phyloP scores from a whole-genome alignment of 1,140 invertebrate species.

The Caenorhabditis briggsae region DNA sequence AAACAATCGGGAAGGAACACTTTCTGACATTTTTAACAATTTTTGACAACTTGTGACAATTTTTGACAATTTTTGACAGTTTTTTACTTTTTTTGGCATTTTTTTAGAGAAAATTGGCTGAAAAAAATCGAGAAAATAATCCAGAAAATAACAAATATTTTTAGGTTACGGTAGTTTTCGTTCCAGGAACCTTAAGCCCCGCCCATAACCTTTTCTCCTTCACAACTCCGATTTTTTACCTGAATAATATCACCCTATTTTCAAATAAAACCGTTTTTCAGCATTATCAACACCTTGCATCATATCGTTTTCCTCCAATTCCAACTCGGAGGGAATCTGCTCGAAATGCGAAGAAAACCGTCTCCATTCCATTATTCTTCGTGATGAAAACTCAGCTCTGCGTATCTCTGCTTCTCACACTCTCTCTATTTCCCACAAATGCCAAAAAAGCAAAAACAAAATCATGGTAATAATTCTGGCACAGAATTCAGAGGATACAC shows the following conservation, averaged over 20 bases:
- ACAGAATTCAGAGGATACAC: neutral
- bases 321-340: conserved; percentile 42
- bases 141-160: too few species aligned
- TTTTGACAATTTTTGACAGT: too few species aligned
- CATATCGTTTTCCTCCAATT: neutral
- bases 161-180: too few species aligned
- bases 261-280: neutral
- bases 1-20: too few species aligned
- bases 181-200: too few species aligned
- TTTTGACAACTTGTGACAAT: too few species aligned
- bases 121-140: too few species aligned
- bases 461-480: neutral
- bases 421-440: neutral
- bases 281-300: neutral
- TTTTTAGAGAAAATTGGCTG: too few species aligned
- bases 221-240: too few species aligned
- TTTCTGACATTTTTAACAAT: too few species aligned
- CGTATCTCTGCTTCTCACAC: conserved; percentile 18
- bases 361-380: conserved; percentile 26
- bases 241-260: neutral
- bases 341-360: conserved; percentile 54
- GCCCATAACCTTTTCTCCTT: too few species aligned
- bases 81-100: too few species aligned
- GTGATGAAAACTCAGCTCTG: conserved; percentile 32
- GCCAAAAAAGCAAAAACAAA: conserved; percentile 34